These are phyloP conservation scores for Melanotaenia pygmaea DNA, from an alignment of 2,797 vertebrate genomes.

Conservation along the genomic window DNA sequence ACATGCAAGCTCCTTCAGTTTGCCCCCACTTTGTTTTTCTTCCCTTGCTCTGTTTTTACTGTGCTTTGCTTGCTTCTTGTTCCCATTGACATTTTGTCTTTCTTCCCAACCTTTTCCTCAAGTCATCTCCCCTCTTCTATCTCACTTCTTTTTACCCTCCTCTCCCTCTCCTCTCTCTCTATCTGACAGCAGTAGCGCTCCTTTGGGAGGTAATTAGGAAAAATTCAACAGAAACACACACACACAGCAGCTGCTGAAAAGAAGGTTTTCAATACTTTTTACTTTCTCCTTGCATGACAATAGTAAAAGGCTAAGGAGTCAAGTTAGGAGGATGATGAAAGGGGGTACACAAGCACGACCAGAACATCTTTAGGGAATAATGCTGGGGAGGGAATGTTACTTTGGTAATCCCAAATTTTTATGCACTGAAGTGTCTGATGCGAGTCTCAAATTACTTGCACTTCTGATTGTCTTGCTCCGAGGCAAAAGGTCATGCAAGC, in stretches of 20 bases:
- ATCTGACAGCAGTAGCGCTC: slow-evolving; percentile 74
- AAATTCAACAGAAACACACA: slow-evolving; percentile 76
- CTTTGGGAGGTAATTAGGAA: slow-evolving; percentile 87
- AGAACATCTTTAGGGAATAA: slow-evolving; percentile 57
- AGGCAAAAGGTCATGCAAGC: slow-evolving; percentile 33
- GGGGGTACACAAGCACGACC: slow-evolving; percentile 25
- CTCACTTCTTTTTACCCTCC: slow-evolving; percentile 51
- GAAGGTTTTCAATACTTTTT: slow-evolving; percentile 70
- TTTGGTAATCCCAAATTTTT: slow-evolving; percentile 57
- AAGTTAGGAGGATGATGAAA: slow-evolving; percentile 39
- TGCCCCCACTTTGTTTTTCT: slow-evolving; percentile 32
- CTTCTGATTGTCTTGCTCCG: slow-evolving; percentile 35
- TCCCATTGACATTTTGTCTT: slow-evolving; percentile 45
- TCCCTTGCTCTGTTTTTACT: slow-evolving; percentile 31
- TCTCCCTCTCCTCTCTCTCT: slow-evolving; percentile 48
- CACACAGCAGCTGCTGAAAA: slow-evolving; percentile 79
- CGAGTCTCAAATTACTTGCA: slow-evolving; percentile 34
- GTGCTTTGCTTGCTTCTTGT: slow-evolving; percentile 41
- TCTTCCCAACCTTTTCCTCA: slow-evolving; percentile 45
- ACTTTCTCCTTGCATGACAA: slow-evolving; percentile 64
- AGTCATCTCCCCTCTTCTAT: slow-evolving; percentile 45
- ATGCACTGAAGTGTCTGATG: slow-evolving; percentile 30
- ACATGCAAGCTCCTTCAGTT: slow-evolving; percentile 31
- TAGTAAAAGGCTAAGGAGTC: slow-evolving; percentile 59
- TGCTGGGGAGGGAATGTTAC: slow-evolving; percentile 33